phyloP scores from a whole-genome alignment of 2,797 vertebrate species.

The Rallus crepitans region DNA sequence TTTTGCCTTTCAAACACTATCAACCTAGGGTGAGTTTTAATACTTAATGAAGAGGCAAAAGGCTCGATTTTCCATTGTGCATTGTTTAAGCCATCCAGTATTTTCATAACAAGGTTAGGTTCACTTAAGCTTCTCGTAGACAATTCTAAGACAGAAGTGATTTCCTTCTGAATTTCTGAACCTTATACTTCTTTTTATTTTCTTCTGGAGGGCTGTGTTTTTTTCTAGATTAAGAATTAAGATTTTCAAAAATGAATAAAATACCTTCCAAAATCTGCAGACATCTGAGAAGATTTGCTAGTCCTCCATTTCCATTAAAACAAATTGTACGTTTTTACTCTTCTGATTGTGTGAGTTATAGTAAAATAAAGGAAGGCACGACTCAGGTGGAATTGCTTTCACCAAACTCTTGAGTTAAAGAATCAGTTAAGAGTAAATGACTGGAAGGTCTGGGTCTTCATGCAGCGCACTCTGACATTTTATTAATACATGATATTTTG shows the following conservation, averaged over 20 bases:
- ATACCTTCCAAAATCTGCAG: neutral
- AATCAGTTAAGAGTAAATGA: neutral
- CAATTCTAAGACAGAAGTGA: neutral
- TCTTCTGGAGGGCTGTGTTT: neutral
- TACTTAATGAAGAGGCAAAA: neutral
- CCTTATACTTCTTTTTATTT: neutral
- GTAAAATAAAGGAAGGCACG: neutral
- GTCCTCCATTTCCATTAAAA: rapidly evolving
- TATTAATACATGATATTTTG: neutral
- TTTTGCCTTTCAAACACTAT: neutral
- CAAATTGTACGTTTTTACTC: neutral
- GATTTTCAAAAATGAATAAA: neutral
- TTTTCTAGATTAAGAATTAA: neutral
- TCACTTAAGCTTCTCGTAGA: conserved; percentile 11
- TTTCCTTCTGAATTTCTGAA: neutral
- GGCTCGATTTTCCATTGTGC: neutral
- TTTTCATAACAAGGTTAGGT: conserved; percentile 31
- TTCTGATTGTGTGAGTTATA: neutral
- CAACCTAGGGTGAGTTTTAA: neutral
- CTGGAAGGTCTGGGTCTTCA: neutral
- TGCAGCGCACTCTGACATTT: neutral
- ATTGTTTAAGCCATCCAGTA: neutral
- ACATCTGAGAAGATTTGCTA: neutral
- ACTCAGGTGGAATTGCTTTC: neutral
- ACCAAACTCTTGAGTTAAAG: neutral